Conservation (phyloP, 2,888 invertebrate genomes). For the Epiblema foenella region DNA sequence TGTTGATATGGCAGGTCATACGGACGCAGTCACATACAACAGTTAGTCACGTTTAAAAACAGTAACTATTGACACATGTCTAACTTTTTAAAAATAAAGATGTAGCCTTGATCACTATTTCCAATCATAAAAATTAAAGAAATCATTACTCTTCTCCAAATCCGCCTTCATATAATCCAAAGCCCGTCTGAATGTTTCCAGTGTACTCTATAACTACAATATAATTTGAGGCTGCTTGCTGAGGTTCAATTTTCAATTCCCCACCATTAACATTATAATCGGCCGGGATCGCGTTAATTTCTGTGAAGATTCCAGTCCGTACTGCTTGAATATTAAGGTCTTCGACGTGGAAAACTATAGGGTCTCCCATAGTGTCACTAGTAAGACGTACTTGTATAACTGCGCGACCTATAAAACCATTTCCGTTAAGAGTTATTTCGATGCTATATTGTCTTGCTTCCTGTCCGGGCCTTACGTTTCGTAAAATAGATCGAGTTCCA, state of each 20-base stretch:
- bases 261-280: constrained; percentile 50
- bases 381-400: constrained; percentile 56
- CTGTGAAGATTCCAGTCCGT: constrained; percentile 56
- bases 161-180: constrained; percentile 58
- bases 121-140: background rate
- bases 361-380: constrained; percentile 53
- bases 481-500: constrained; percentile 45
- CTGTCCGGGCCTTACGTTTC: constrained; percentile 62
- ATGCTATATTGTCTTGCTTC: constrained; percentile 55
- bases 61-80: background rate
- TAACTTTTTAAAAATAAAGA: background rate
- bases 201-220: constrained; percentile 63
- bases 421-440: constrained; percentile 56
- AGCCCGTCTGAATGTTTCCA: constrained; percentile 53
- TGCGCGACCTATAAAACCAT: constrained; percentile 59
- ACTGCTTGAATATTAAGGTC: constrained; percentile 57
- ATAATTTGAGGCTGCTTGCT: constrained; percentile 49
- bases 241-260: constrained; percentile 56
- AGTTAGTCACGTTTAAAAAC: too few relatives aligned
- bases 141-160: constrained; percentile 51
- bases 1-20: too few relatives aligned
- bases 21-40: too few relatives aligned
- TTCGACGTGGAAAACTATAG: constrained; percentile 55
- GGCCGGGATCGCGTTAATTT: constrained; percentile 51
- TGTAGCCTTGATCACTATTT: background rate